Evolutionary conservation across 1,140 invertebrate species (phyloP), one percentile per base, ranked within the genome.

Genomic region (Piezodorus guildinii): DNA sequence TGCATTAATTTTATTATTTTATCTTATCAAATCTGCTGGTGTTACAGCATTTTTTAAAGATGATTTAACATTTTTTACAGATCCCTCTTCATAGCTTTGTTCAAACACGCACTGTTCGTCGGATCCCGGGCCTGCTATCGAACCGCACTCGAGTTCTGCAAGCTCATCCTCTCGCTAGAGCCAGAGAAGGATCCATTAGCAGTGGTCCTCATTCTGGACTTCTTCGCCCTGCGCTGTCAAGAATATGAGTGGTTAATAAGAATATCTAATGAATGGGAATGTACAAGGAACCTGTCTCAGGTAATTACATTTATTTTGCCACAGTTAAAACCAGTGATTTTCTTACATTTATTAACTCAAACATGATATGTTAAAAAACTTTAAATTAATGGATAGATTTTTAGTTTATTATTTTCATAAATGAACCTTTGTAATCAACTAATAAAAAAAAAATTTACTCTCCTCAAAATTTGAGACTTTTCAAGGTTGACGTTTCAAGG

Each of bases 221-320:
- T 90, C 67, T 91, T 93, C 73, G 91, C 93, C 0, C 71, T 96
- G 43, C 76, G 88, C 65, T 81, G 87, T 54, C 82, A 83, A 60
- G 87, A 96, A 75, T 90, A 87, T 71, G 74, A 81, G n/a, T 96
- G 91, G 86, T 77, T 72, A 93, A 77, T 86, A 6, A 78, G 91
- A 56, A 85, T 88, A 52, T 81, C 81, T 61, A 74, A 83, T 19
- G 78, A 83, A 68, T 86, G 83, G 82, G 83, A 87, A 71, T 69
- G 73, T 14, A 71, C 74, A 5, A 81, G 84, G 62, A 89, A 92
- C 77, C 76, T 92, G 5, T 81, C 80, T 21, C 87, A 71, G 70
- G 70, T 71, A 67, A 46, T 17, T 54, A 27, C 27, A 8, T 25
- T 15, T 30, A 4, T 30, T 30, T 30, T 30, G 3, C 8, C 8